Evolutionary conservation across 2,888 invertebrate genomes (phyloP), one percentile per base, ranked within the genome.

Genomic region (Aporophyla nigra): DNA sequence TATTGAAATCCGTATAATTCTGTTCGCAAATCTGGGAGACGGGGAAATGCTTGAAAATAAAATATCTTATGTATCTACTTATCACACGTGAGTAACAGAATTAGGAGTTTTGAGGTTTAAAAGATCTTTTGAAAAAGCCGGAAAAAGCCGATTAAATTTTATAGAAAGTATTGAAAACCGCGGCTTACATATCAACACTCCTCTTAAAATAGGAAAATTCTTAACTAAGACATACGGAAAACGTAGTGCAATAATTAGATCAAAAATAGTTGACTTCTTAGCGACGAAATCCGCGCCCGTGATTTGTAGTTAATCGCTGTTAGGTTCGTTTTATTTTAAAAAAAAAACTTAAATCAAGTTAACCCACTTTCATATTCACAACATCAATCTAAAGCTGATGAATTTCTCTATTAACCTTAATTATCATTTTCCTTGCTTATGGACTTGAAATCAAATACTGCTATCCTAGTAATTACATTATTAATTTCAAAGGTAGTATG

Each of bases 1-100:
- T 75, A 75, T 84, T 83, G 73, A 73, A 80, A 83, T 85, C 85
- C 82, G 71, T 81, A 71, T 85, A 85, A 85, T 83, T 76, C 49
- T 58, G 71, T 63, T 53, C 77, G 27, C 19, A 78, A 66, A 61
- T 61, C 71, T 49, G 62, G 21, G n/a, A 65, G 66, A 67, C 72
- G 65, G n/a, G 61, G 19, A 66, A 70, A 70, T 70, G 70, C 66
- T 72, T 72, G 40, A 67, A 70, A 80, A 75, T 79, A 66, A 80
- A 70, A 43, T 58, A 43, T 59, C 54, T 76, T 68, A 16, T 21
- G 46, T 56, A 53, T 21, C 3, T 58, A 40, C 56, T 63, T 71
- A 58, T 24, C 62, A 63, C 21, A 16, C 9, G 2, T 24, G n/a
- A 21, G 33, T 61, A 9, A 54, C n/a, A 33, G n/a, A n/a, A 21